These are phyloP conservation scores for Atherinomorus stipes DNA, from an alignment of 2,113 vertebrate species.

Conservation along the genomic window DNA sequence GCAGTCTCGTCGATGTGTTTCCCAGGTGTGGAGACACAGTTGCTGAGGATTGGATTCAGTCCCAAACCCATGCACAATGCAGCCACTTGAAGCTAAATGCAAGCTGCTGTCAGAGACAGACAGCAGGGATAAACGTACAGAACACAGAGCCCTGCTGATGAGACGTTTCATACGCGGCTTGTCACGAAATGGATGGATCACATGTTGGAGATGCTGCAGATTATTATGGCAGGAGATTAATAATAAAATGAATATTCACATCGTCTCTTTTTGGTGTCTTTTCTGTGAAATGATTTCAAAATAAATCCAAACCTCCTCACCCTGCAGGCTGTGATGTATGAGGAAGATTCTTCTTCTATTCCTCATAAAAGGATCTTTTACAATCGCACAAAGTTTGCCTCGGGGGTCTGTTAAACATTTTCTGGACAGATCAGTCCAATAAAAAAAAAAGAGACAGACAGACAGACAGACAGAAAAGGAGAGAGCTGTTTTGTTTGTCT, in stretches of 20 bases:
- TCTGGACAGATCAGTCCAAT: slow-evolving; percentile 44
- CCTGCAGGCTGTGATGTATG: slow-evolving; percentile 2
- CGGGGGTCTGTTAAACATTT: slow-evolving; percentile 40
- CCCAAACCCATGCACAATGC: slow-evolving; percentile 3
- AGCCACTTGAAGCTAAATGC: slow-evolving; percentile 41
- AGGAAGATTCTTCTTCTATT: slow-evolving; percentile 18
- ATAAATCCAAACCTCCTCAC: background rate
- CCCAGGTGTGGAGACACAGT: slow-evolving; percentile 61
- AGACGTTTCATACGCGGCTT: slow-evolving; percentile 11
- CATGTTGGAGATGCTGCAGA: no score
- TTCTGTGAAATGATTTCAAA: slow-evolving; percentile 9
- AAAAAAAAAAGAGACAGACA: slow-evolving; percentile 30
- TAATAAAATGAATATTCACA: background rate
- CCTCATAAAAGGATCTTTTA: slow-evolving; percentile 47
- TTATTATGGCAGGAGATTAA: background rate
- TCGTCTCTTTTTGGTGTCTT: slow-evolving; percentile 6
- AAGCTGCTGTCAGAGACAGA: slow-evolving; percentile 37
- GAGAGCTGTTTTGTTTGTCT: slow-evolving; percentile 21
- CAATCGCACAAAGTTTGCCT: slow-evolving; percentile 18
- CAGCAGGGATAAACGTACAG: slow-evolving; percentile 31
- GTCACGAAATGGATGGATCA: background rate
- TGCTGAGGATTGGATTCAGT: slow-evolving; percentile 21
- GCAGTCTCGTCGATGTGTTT: slow-evolving; percentile 57
- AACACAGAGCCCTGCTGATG: slow-evolving; percentile 3
- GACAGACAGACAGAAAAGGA: slow-evolving; percentile 5